Evolutionary conservation across 2,113 vertebrate genomes (phyloP), one percentile per base, ranked within the genome.

Genomic region (Thinocorus orbignyianus): DNA sequence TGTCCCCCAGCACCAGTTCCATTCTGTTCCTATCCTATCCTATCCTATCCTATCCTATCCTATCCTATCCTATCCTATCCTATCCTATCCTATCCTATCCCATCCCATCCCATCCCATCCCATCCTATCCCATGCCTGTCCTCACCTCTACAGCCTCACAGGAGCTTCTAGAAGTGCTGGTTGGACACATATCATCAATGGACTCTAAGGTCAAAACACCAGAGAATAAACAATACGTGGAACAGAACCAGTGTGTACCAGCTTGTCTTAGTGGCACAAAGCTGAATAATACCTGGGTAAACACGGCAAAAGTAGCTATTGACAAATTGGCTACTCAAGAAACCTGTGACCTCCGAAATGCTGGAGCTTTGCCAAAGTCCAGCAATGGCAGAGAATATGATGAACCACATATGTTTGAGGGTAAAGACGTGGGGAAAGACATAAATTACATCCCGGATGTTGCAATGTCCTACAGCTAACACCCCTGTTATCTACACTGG

Each of bases 261-360:
- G 77, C 83, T 81, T 92, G 90, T 81, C 69, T 61, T 28, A 13
- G 65, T 12, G 86, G 61, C 41, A 60, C 37, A 52, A 57, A 88
- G 69, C 83, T 72, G 80, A 68, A 69, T 41, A 92, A 85, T 79
- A 79, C 57, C 72, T 87, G 77, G 10, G 83, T 86, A 94, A 95
- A 93, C 69, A 93, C 1, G 14, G 61, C 61, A 95, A 61, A 92
- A 92, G 37, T 11, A 61, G 57, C 73, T 92, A 18, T 54, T 94
- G 83, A 84, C 77, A 91, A 72, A 70, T 16, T 6, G 30, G 65
- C 81, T 54, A 30, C 73, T 85, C 52, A 25, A 8, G 77, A 79
- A 24, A 17, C 24, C 77, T 31, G 80, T 9, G 92, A 54, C 73
- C 92, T 86, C 61, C 85, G 92, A 42, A 81, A 74, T 35, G n/a